Percentiles rank a stretch among this genome's conserved stretches.
These are phyloP conservation scores for Mythimna pallens DNA, from an alignment of 2,888 invertebrate species.

Conservation along the genomic window DNA sequence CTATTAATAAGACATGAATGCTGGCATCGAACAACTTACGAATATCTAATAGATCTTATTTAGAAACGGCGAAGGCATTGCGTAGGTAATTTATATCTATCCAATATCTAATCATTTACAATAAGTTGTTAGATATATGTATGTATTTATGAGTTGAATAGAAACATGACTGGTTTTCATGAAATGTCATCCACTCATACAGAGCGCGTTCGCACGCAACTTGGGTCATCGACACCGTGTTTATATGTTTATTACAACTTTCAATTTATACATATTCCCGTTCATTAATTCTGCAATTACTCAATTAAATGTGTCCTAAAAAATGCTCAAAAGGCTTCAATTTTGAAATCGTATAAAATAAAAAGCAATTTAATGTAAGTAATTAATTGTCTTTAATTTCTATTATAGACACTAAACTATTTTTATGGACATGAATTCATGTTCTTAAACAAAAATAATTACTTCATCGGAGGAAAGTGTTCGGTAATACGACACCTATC, in stretches of 20 bases:
- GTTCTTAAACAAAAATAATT: slow-evolving; percentile 8
- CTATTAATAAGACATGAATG: slow-evolving; percentile 70
- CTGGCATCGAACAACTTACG: slow-evolving; percentile 56
- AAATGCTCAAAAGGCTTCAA: slow-evolving; percentile 9
- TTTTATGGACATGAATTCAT: slow-evolving; percentile 9
- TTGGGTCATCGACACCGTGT: slow-evolving; percentile 64
- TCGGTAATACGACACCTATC: slow-evolving; percentile 55
- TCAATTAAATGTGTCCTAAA: slow-evolving; percentile 38
- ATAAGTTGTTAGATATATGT: slow-evolving; percentile 62
- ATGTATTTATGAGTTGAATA: slow-evolving; percentile 67
- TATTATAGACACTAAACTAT: not conserved
- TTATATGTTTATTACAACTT: slow-evolving; percentile 65
- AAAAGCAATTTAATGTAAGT: not conserved
- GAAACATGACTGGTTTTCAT: slow-evolving; percentile 78
- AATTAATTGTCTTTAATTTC: slow-evolving; percentile 2
- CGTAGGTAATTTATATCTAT: slow-evolving; percentile 65
- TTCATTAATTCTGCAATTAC: slow-evolving; percentile 49
- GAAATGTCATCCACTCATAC: slow-evolving; percentile 80
- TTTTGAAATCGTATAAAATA: slow-evolving; percentile 14
- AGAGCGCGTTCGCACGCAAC: slow-evolving; percentile 76
- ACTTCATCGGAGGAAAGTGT: slow-evolving; percentile 32
- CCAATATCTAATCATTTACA: slow-evolving; percentile 64
- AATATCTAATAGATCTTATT: slow-evolving; percentile 64
- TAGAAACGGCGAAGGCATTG: slow-evolving; percentile 57
- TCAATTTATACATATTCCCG: slow-evolving; percentile 60